Percentiles rank a stretch among this genome's conserved stretches.
phyloP scores from a whole-genome alignment of 1,140 invertebrate genomes.

The Chironomus tepperi region DNA sequence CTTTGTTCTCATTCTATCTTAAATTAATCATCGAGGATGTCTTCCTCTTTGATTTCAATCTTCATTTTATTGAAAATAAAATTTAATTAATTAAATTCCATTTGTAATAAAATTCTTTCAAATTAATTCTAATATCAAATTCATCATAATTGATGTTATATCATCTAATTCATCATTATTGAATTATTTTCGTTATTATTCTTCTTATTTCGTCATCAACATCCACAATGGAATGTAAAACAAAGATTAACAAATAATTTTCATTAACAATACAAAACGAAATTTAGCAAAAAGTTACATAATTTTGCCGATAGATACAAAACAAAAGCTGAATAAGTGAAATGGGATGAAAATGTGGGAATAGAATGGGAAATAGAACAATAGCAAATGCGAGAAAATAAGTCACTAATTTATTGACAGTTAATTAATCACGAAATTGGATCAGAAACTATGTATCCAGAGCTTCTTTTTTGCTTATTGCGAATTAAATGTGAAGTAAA shows the following conservation, averaged over 20 bases:
- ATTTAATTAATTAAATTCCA: too few relatives aligned
- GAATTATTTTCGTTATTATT: background rate
- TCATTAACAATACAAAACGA: background rate
- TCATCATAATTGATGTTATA: too few relatives aligned
- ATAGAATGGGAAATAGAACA: background rate
- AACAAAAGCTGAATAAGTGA: too few relatives aligned
- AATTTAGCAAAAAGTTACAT: background rate
- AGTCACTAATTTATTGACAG: background rate
- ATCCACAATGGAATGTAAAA: background rate
- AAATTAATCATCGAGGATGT: too few relatives aligned
- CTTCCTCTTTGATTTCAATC: too few relatives aligned
- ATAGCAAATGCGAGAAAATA: background rate
- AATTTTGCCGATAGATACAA: background rate
- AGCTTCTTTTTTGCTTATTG: background rate
- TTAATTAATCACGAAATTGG: constrained; percentile 1
- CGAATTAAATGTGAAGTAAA: too few relatives aligned
- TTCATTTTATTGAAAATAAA: too few relatives aligned
- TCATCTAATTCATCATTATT: too few relatives aligned
- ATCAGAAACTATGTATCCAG: background rate
- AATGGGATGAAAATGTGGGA: background rate
- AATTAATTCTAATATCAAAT: too few relatives aligned
- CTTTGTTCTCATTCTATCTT: too few relatives aligned
- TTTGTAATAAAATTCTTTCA: too few relatives aligned
- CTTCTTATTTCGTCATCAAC: background rate
- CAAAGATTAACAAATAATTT: background rate